Evolutionary conservation across 2,797 vertebrate species (phyloP), one percentile per base, ranked within the genome.

Genomic region (Brachyalestes nurse): DNA sequence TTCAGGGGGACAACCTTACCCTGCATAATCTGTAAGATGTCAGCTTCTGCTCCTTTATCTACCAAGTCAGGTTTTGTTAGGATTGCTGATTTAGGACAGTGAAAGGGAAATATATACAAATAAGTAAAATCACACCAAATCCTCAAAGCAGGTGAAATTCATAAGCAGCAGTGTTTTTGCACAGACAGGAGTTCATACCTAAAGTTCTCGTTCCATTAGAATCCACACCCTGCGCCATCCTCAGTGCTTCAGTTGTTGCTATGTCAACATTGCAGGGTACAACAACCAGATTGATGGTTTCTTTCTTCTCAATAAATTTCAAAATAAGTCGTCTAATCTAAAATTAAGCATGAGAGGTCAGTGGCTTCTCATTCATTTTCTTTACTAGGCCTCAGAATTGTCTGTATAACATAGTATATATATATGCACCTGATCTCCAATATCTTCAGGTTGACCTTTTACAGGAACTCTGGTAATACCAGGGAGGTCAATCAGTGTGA

Each of bases 241-340:
- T 67, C 9, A 67, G 40, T 5, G 65, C 65, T 40, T 67, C 65
- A n/a, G 67, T 70, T 49, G 67, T 96, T 81, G 94, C 93, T 1
- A 96, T 95, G 86, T 96, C 95, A 90, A 94, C 92, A 0, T 96
- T 96, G 70, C 95, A 90, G 0, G 95, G 94, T 16, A 96, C 93
- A 42, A 96, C 95, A 3, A 95, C 93, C 87, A 96, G 80, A 86
- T 89, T 95, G 79, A 96, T 88, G 0, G 94, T 96, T 83, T 96
- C 91, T 72, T 90, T 86, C 82, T 66, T 91, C 8, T n/a, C 0
- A 81, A 95, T 95, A 23, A 86, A 91, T 0, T 16, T 92, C 77
- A 0, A 84, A 51, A 96, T 94, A 5, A 96, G 91, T 0, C 0
- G 0, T 88, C 91, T 94, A 73, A 94, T 95, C 95, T 96, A 9